Conservation (phyloP, 2,113 vertebrate species). For the Dascyllus trimaculatus region DNA sequence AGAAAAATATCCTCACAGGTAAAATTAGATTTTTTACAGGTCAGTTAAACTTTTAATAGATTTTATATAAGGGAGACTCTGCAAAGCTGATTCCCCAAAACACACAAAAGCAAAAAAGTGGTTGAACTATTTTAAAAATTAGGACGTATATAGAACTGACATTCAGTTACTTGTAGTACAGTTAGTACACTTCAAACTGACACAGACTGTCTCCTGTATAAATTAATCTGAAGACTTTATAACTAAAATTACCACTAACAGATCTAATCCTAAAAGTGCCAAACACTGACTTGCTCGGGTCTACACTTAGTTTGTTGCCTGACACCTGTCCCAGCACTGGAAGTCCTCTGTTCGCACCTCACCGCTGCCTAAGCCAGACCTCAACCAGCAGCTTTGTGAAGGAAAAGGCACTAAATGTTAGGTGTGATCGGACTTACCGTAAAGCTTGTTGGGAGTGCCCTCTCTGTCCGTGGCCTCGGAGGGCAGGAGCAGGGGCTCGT, state of each 20-base stretch:
- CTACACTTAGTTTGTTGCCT: slow-evolving; percentile 66
- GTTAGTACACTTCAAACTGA: slow-evolving; percentile 10
- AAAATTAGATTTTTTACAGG: neutral
- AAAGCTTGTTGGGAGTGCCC: slow-evolving; percentile 96
- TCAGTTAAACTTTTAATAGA: slow-evolving; percentile 20
- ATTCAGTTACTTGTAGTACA: neutral
- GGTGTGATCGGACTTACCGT: slow-evolving; percentile 89
- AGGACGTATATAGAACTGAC: neutral
- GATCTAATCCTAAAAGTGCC: slow-evolving; percentile 5
- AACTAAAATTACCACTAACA: neutral
- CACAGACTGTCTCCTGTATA: neutral
- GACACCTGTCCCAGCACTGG: slow-evolving; percentile 75
- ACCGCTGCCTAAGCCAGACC: slow-evolving; percentile 19
- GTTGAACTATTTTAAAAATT: neutral
- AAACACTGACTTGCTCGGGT: slow-evolving; percentile 7
- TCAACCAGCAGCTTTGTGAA: slow-evolving; percentile 14
- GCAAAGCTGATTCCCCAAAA: slow-evolving; percentile 6
- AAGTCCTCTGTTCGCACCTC: slow-evolving; percentile 26
- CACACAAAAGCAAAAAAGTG: neutral
- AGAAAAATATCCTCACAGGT: slow-evolving; percentile 2
- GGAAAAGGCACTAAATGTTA: neutral
- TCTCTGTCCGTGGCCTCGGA: slow-evolving; percentile 93
- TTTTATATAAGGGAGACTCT: neutral
- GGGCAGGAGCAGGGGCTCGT: slow-evolving; percentile 93
- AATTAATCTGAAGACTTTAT: neutral